A percentile compares a stretch with the other conserved stretches of the same genome.
Evolutionary conservation across 2,888 invertebrate genomes (phyloP).

Genomic region (Amaurobius ferox): DNA sequence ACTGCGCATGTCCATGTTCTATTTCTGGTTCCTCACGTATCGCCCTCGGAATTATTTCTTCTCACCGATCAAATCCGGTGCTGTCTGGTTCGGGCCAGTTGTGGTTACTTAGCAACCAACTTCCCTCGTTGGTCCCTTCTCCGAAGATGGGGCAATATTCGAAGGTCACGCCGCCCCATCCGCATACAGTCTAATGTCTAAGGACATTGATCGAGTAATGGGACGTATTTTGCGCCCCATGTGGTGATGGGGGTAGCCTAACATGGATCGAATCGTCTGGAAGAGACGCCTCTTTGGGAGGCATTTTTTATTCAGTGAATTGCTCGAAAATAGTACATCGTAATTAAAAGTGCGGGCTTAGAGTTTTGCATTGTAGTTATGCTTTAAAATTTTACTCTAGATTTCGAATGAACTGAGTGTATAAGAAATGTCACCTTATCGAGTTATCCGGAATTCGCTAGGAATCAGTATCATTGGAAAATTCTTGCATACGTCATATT

Average conservation of each 20-base stretch:
- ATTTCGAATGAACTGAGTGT: too few relatives aligned
- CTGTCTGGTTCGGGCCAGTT: neutral
- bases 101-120: neutral
- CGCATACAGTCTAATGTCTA: neutral
- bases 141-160: neutral
- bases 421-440: too few relatives aligned
- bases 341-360: too few relatives aligned
- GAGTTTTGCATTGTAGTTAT: too few relatives aligned
- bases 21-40: neutral
- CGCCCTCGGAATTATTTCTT: neutral
- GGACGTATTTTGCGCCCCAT: neutral
- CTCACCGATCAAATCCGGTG: conserved; percentile 3
- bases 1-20: neutral
- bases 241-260: neutral
- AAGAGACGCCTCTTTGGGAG: neutral
- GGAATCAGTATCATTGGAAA: too few relatives aligned
- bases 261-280: neutral
- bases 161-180: neutral
- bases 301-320: too few relatives aligned
- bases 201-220: conserved; percentile 4
- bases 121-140: neutral
- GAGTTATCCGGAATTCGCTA: too few relatives aligned
- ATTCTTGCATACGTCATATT: too few relatives aligned
- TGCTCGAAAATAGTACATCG: too few relatives aligned
- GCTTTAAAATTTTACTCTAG: too few relatives aligned